Conservation (phyloP, 2,797 vertebrate genomes). For the Aulostomus chinensis region DNA sequence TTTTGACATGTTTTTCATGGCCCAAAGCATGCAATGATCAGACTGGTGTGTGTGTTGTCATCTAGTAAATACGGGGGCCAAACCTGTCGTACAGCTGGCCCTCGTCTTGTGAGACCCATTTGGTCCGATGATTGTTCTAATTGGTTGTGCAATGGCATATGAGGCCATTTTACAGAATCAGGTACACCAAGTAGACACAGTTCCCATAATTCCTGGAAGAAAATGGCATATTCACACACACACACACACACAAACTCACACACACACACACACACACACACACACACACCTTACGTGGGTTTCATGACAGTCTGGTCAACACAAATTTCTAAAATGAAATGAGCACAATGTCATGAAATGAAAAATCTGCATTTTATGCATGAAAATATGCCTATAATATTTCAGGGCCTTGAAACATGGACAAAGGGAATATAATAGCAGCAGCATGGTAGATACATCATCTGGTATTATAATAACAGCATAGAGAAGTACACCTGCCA, state of each 20-base stretch:
- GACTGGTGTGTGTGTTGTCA: conserved; percentile 5
- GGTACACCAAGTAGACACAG: conserved; percentile 17
- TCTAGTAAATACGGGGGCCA: conserved; percentile 9
- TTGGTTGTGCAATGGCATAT: conserved; percentile 13
- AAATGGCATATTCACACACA: conserved; percentile 8
- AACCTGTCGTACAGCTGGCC: background rate
- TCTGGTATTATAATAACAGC: background rate
- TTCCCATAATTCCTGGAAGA: conserved; percentile 5
- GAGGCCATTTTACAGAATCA: conserved; percentile 21
- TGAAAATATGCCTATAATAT: conserved; percentile 1
- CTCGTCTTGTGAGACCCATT: conserved; percentile 17
- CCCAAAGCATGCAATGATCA: background rate
- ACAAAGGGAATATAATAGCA: background rate
- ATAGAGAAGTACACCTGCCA: background rate
- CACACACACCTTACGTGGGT: too few species aligned
- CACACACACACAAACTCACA: too few species aligned
- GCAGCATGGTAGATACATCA: background rate
- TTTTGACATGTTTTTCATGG: too few species aligned
- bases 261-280: too few species aligned
- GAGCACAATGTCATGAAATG: background rate
- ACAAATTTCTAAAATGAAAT: background rate
- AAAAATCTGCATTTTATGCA: background rate
- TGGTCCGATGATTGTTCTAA: conserved; percentile 13
- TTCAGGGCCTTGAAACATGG: background rate
- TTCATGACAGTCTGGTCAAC: background rate